Base-by-base conservation (phyloP, 2,888 invertebrate genomes). In the Catocala fraxini region DNA sequence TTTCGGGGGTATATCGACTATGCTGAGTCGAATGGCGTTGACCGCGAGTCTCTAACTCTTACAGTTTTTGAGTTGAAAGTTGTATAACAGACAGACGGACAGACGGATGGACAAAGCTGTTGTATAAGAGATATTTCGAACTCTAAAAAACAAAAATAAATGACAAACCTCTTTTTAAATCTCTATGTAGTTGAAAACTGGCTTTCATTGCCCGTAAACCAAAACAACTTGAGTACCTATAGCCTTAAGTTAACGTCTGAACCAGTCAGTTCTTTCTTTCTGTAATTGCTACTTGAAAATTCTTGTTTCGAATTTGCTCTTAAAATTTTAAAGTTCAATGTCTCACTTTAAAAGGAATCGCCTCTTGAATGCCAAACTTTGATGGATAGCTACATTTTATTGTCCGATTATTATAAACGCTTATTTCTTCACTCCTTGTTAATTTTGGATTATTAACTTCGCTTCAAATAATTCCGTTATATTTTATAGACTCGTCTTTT, bases 291-390 rank as follows among this genome's bases (percentile, higher is more conserved):
- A 60, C 49, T 56, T 63, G 11, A 55, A 51, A 59, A 61, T 64
- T 65, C 63, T 59, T 48, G 56, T 57, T 58, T 49, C 51, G 49
- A 54, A 35, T 55, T 58, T 49, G 61, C 57, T 51, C 41, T 11
- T 62, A 43, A 57, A 52, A 45, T 62, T 56, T 56, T 13, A 60
- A 68, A 62, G 68, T 76, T 68, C 74, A 73, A 68, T 60, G 77
- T 64, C 65, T 68, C 39, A 46, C n/a, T 43, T 47, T 34, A 43
- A 56, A 62, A 51, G 34, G 41, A 34, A 56, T 48, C 10, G 25
- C 42, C 42, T 42, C 12, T 41, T 45, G n/a, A 35, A 42, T 15
- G 34, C 13, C 11, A 12, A 58, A 33, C 45, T 48, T 47, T 13
- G 25, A 56, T 62, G 51, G 35, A 39, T 52, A 49, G 41, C 43